Base-by-base conservation (phyloP, 2,113 vertebrate species). In the Apteryx owenii region DNA sequence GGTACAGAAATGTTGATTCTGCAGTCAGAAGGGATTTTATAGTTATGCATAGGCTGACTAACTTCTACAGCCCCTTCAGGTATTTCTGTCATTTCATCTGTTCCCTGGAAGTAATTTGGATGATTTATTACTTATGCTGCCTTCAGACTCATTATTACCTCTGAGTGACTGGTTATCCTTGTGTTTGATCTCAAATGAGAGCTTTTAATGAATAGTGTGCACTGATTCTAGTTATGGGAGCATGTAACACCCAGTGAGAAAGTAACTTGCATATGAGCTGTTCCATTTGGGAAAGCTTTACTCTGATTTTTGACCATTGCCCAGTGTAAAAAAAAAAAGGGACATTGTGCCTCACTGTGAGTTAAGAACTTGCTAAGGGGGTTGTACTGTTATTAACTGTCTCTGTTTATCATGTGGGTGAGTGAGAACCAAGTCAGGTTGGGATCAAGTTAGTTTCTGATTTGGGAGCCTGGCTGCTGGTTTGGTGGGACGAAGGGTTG, bases 61-160 rank as follows among this genome's bases (percentile, higher is more conserved):
- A 65, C 64, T 85, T 83, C 50, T 44, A 64, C 20, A 92, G 61
- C 70, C 44, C 72, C 87, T 85, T 76, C 86, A 53, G 92, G 83
- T 44, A 91, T 81, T 88, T 89, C 91, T 76, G 81, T 83, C 68
- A 81, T 89, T 95, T 95, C 61, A 65, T 85, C 85, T 82, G 56
- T 53, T 95, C 70, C 73, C 82, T 68, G 65, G 26, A 76, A 88
- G 81, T 71, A 89, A 96, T 90, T 88, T 87, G 46, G 76, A 61
- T 85, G 62, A 91, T 93, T 94, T 85, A 94, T 90, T 91, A 91
- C 89, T 54, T 42, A n/a, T 48, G 70, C 8, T 10, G 46, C 77
- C 33, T 92, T 96, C 80, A 92, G 81, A 84, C 61, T 87, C 42
- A 42, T 90, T 75, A 95, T 92, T 87, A 79, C 48, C 62, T 96